These are phyloP conservation scores for Ptilodon capucinus DNA, from an alignment of 2,888 invertebrate genomes.

Conservation along the genomic window DNA sequence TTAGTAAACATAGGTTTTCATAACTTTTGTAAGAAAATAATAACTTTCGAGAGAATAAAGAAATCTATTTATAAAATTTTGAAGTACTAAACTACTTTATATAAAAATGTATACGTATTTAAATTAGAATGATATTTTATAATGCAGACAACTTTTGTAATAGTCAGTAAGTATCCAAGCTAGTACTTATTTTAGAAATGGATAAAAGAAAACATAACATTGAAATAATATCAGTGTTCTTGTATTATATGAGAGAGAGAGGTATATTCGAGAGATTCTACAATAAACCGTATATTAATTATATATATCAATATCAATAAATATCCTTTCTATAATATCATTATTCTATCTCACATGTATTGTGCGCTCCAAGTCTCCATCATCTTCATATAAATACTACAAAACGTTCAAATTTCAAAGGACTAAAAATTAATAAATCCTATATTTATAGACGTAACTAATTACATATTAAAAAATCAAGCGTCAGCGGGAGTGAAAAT, in stretches of 20 bases:
- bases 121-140: too few relatives aligned
- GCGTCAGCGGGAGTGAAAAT: constrained; percentile 18
- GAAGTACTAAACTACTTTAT: too few relatives aligned
- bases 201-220: too few relatives aligned
- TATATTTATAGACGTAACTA: background rate
- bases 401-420: constrained; percentile 44
- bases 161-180: too few relatives aligned
- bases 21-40: too few relatives aligned
- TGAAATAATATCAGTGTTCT: too few relatives aligned
- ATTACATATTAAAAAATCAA: constrained; percentile 14
- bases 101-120: too few relatives aligned
- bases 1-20: too few relatives aligned
- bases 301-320: constrained; percentile 53
- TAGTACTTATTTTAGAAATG: too few relatives aligned
- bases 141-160: too few relatives aligned
- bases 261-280: constrained; percentile 31
- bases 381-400: constrained; percentile 53
- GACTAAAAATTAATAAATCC: constrained; percentile 2
- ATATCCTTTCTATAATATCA: constrained; percentile 50
- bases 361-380: constrained; percentile 77
- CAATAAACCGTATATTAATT: constrained; percentile 28
- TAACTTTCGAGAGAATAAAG: too few relatives aligned
- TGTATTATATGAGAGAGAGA: constrained; percentile 26
- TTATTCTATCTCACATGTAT: constrained; percentile 73
- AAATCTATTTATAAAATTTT: too few relatives aligned